Evolutionary conservation across 2,113 vertebrate species (phyloP), one percentile per base, ranked within the genome.

Genomic region (Peromyscus leucopus): DNA sequence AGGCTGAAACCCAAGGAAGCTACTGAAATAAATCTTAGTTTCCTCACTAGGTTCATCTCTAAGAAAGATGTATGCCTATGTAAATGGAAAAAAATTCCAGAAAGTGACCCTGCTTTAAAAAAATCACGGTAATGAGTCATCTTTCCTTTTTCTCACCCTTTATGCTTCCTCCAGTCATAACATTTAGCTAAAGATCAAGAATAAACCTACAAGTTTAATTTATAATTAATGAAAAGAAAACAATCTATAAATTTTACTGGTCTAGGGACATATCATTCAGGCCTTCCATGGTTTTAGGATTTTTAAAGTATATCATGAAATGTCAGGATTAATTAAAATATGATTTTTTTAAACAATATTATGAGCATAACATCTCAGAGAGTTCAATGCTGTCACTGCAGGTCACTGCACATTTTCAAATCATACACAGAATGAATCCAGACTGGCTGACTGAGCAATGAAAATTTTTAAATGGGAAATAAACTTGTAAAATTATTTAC

Each of bases 151-250:
- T n/a, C 16, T 55, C 42, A 3, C 11, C 17, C 2, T 46, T 42
- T 92, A 36, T 31, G 39, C 5, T 91, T 95, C 1, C 31, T 10
- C 19, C 16, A 65, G 15, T 74, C 28, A 94, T 82, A 91, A 79
- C 17, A 36, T 63, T 80, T 88, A 93, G 17, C 31, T 90, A 59
- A 67, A 57, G 2, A 89, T 21, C 7, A 82, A 28, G 8, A 86
- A 91, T 31, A 88, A 95, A 89, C 1, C 46, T 88, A 79, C 78
- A 76, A 2, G 0, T 95, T 94, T 87, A 16, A 92, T 65, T 88
- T 92, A 90, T 42, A 94, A 93, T 94, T 67, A 97, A 83, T 92
- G 16, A 92, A 87, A 85, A 93, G 39, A 90, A 91, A 90, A 33
- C 0, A 65, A 91, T 91, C 19, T 46, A 39, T 89, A 94, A 75